phyloP scores from a whole-genome alignment of 2,888 invertebrate genomes.

The Papilio demoleus region DNA sequence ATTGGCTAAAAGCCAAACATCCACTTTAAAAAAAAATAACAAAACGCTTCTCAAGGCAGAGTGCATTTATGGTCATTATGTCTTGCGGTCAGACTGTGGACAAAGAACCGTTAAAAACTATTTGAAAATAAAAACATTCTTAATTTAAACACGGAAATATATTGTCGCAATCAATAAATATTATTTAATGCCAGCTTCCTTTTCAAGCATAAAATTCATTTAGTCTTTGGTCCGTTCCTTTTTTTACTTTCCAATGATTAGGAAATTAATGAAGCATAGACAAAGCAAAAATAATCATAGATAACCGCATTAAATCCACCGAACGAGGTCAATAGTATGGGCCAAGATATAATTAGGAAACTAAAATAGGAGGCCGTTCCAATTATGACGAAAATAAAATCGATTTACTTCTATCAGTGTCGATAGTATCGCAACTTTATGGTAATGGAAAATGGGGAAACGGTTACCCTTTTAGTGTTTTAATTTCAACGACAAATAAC shows the following conservation, averaged over 20 bases:
- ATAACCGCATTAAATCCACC: constrained; percentile 9
- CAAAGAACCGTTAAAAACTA: constrained; percentile 23
- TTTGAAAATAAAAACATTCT: constrained; percentile 21
- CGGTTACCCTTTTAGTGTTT: too few relatives aligned
- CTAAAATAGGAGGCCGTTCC: constrained; percentile 3
- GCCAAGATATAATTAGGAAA: constrained; percentile 34
- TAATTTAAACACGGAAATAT: neutral
- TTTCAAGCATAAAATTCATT: neutral
- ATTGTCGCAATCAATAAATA: neutral
- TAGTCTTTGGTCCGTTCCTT: neutral
- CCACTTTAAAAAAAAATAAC: constrained; percentile 1
- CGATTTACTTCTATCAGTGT: neutral
- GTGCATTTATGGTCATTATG: neutral
- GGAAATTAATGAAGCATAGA: neutral
- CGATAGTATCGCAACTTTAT: constrained; percentile 11
- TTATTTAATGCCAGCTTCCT: neutral
- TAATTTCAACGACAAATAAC: too few relatives aligned
- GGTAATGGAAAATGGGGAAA: neutral
- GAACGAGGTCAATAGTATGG: constrained; percentile 38
- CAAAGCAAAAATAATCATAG: neutral
- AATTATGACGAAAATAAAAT: constrained; percentile 41
- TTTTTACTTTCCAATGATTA: neutral
- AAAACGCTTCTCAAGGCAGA: neutral
- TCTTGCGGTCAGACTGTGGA: neutral
- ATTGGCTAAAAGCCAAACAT: neutral